These are phyloP conservation scores for Tenthredo livida DNA, from an alignment of 2,888 invertebrate species.

Conservation along the genomic window DNA sequence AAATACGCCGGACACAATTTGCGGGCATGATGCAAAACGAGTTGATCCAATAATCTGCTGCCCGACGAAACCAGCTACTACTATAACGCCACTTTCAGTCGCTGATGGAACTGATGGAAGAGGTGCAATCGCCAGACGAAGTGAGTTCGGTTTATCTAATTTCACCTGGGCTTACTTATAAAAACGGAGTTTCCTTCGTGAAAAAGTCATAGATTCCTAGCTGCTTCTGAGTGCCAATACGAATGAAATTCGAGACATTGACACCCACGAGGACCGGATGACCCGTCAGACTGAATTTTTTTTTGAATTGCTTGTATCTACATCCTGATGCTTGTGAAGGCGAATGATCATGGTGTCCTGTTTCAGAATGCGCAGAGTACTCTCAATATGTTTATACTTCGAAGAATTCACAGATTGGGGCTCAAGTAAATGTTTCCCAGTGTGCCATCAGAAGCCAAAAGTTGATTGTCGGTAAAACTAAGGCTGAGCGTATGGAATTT, in stretches of 20 bases:
- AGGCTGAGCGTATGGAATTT: constrained; percentile 70
- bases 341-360: background rate
- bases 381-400: constrained; percentile 65
- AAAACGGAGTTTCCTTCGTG: background rate
- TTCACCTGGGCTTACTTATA: background rate
- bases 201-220: background rate
- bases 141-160: constrained; percentile 58
- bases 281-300: too few species aligned
- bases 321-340: too few species aligned
- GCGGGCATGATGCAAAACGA: background rate
- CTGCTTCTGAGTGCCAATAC: background rate
- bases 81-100: background rate
- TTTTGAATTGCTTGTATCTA: too few species aligned
- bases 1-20: background rate
- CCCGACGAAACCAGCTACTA: background rate
- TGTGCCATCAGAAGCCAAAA: constrained; percentile 65
- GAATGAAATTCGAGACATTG: too few species aligned
- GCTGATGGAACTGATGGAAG: background rate
- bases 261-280: too few species aligned
- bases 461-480: constrained; percentile 70
- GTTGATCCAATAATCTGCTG: background rate
- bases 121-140: constrained; percentile 61
- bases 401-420: constrained; percentile 57
- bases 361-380: background rate
- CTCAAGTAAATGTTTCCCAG: constrained; percentile 65